phyloP scores from a whole-genome alignment of 1,140 invertebrate species.

The Carposina sasakii region DNA sequence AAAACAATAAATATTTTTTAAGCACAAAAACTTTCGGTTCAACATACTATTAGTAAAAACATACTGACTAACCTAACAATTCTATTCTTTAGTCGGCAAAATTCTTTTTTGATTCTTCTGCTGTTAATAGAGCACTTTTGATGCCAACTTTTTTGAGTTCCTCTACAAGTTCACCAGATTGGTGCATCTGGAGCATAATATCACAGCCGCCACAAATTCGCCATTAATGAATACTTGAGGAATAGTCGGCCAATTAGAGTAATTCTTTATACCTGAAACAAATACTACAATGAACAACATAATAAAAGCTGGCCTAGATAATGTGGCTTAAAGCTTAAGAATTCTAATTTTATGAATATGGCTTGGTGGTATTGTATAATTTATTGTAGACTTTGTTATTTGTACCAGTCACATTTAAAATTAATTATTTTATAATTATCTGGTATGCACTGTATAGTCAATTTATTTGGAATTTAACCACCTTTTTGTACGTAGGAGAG shows the following conservation, averaged over 20 bases:
- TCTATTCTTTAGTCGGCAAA: conserved; percentile 38
- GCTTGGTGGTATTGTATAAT: no score
- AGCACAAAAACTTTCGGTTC: no score
- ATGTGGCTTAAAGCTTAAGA: no score
- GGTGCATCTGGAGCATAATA: conserved; percentile 97
- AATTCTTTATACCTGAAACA: conserved; percentile 93
- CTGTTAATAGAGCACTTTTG: conserved; percentile 82
- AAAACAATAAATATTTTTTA: no score
- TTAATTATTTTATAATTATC: no score
- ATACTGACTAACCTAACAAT: neutral
- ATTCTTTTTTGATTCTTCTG: conserved; percentile 52
- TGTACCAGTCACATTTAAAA: no score
- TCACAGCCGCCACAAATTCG: conserved; percentile 99
- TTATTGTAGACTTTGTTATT: no score
- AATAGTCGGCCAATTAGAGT: conserved; percentile 98
- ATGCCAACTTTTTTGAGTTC: conserved; percentile 94
- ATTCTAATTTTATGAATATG: no score
- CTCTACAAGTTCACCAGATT: conserved; percentile 95
- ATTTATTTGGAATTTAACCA: no score
- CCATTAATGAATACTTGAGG: conserved; percentile 97
- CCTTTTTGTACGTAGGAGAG: no score
- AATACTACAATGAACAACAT: conserved; percentile 2
- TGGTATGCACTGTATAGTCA: no score
- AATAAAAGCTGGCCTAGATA: no score
- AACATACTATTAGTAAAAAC: neutral